These are phyloP conservation scores for Raja brachyura DNA, from an alignment of 2,113 vertebrate genomes.

Conservation along the genomic window DNA sequence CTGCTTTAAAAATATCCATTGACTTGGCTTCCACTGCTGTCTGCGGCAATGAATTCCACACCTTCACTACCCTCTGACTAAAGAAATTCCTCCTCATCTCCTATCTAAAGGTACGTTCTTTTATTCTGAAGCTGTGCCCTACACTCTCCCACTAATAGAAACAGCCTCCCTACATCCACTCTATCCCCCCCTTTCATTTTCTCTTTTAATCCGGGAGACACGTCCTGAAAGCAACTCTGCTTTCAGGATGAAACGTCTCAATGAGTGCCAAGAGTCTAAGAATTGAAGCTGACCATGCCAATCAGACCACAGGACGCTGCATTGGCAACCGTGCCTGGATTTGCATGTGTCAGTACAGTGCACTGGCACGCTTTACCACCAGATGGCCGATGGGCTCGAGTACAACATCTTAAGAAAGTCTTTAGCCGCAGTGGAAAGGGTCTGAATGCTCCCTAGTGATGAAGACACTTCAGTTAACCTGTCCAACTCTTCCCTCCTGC, in stretches of 20 bases:
- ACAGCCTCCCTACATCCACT: too few species aligned
- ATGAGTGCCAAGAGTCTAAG: not conserved
- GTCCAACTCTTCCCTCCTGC: not conserved
- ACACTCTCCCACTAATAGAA: too few species aligned
- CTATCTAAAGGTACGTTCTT: too few species aligned
- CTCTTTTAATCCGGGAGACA: not conserved
- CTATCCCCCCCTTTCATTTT: too few species aligned
- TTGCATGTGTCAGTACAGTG: not conserved
- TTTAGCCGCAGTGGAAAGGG: not conserved
- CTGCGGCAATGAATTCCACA: too few species aligned
- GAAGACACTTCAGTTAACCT: not conserved
- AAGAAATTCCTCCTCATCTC: too few species aligned
- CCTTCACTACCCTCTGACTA: too few species aligned
- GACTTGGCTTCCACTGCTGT: too few species aligned
- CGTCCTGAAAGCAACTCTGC: too few species aligned
- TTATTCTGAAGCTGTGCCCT: too few species aligned
- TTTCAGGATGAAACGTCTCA: not conserved
- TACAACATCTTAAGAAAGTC: not conserved
- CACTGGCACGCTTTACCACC: not conserved
- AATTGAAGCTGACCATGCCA: not conserved
- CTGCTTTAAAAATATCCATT: too few species aligned
- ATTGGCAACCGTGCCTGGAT: not conserved
- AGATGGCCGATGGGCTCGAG: not conserved
- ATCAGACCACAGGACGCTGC: not conserved
- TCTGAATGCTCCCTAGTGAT: not conserved